Evolutionary conservation across 2,888 invertebrate species (phyloP).

Genomic region (Parelbella ahira): DNA sequence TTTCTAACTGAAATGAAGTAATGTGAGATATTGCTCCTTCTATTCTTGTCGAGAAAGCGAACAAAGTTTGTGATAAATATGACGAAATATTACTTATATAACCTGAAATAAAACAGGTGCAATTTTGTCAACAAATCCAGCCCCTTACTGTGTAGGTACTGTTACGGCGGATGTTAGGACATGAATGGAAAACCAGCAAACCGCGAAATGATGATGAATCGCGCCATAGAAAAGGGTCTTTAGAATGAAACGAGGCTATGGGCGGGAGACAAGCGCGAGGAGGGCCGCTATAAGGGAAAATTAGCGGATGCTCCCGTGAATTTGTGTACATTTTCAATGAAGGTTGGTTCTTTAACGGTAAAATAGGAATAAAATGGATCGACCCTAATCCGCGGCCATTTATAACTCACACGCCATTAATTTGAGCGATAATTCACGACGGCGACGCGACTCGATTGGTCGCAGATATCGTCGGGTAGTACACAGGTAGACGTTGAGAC

Average conservation of each 20-base stretch:
- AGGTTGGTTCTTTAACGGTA: conserved; percentile 78
- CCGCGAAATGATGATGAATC: conserved; percentile 81
- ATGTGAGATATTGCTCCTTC: too few species aligned
- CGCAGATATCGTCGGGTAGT: conserved; percentile 50
- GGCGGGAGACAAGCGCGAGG: conserved; percentile 39
- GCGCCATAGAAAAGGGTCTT: conserved; percentile 63
- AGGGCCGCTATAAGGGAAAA: conserved; percentile 58
- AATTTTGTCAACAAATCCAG: conserved; percentile 35
- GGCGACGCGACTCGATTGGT: conserved; percentile 64
- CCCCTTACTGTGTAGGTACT: conserved; percentile 37
- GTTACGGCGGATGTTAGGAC: conserved; percentile 36
- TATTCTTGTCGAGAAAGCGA: too few species aligned
- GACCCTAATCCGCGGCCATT: conserved; percentile 76
- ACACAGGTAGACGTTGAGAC: conserved; percentile 30
- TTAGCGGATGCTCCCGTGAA: conserved; percentile 75
- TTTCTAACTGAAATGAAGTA: conserved; percentile 37
- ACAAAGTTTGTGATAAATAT: too few species aligned
- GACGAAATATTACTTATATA: too few species aligned
- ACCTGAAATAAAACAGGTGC: conserved; percentile 27
- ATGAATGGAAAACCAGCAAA: conserved; percentile 77
- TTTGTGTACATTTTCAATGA: conserved; percentile 80
- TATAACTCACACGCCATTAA: conserved; percentile 80
- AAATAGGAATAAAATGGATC: conserved; percentile 79
- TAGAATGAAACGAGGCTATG: conserved; percentile 49
- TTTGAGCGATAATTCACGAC: conserved; percentile 73